phyloP scores from a whole-genome alignment of 2,888 invertebrate genomes.

The Eupsilia transversa region DNA sequence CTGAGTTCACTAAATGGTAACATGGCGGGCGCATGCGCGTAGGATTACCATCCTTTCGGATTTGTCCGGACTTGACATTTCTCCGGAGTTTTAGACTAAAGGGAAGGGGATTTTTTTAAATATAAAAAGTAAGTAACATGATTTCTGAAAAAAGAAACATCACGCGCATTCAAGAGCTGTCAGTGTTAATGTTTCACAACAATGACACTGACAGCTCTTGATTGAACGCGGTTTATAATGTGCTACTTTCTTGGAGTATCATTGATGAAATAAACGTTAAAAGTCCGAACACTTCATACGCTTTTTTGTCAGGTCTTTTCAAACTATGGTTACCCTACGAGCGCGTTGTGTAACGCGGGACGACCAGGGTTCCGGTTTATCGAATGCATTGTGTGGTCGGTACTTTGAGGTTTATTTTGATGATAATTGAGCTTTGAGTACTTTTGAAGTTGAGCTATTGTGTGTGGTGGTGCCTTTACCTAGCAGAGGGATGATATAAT shows the following conservation, averaged over 20 bases:
- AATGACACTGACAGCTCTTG: too few species aligned
- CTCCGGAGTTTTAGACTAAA: too few species aligned
- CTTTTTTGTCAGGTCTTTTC: neutral
- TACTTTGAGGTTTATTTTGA: constrained; percentile 43
- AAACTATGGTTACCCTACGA: constrained; percentile 12
- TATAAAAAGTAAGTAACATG: too few species aligned
- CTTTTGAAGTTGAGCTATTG: neutral
- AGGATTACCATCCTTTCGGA: neutral
- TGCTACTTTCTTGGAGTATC: too few species aligned
- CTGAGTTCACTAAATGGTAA: constrained; percentile 69
- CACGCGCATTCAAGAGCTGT: too few species aligned
- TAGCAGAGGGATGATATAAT: neutral
- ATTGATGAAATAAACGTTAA: too few species aligned
- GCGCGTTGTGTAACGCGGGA: constrained; percentile 62
- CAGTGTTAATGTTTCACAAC: too few species aligned
- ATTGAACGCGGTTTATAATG: too few species aligned
- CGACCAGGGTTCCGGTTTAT: constrained; percentile 62
- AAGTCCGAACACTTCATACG: too few species aligned
- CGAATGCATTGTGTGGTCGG: constrained; percentile 40
- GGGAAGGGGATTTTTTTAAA: too few species aligned
- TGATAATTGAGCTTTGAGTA: constrained; percentile 22
- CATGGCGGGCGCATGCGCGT: constrained; percentile 60
- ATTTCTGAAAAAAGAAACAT: too few species aligned
- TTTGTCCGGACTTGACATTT: neutral
- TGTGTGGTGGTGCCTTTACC: neutral